Conservation (phyloP, 2,888 invertebrate species). For the Gisinianus flammeolus region DNA sequence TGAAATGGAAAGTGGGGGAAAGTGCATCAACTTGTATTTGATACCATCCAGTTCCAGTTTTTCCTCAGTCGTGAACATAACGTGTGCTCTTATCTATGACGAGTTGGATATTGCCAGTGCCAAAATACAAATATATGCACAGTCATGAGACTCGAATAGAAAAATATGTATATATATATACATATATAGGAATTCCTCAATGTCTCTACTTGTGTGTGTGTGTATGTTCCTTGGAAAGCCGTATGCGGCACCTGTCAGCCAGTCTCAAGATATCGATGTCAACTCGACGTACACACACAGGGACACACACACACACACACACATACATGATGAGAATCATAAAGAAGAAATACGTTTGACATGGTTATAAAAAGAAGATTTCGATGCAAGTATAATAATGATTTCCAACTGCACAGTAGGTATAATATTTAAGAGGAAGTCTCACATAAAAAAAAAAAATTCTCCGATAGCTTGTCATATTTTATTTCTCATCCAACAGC, state of each 20-base stretch:
- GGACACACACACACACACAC: background rate
- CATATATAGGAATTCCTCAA: too few relatives aligned
- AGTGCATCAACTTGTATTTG: too few relatives aligned
- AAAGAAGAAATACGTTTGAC: slow-evolving; percentile 46
- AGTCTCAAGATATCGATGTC: slow-evolving; percentile 49
- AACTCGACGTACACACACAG: slow-evolving; percentile 33
- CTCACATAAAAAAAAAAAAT: slow-evolving; percentile 40
- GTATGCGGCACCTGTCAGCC: slow-evolving; percentile 46
- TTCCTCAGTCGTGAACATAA: too few relatives aligned
- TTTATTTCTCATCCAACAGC: slow-evolving; percentile 37
- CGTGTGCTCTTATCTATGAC: too few relatives aligned
- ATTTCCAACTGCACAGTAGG: slow-evolving; percentile 42
- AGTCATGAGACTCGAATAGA: too few relatives aligned
- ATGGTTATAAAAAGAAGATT: slow-evolving; percentile 44
- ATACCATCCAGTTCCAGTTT: too few relatives aligned
- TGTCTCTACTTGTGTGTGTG: too few relatives aligned
- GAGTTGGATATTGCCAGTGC: too few relatives aligned
- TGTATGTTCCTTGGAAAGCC: too few relatives aligned
- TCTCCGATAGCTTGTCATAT: slow-evolving; percentile 41
- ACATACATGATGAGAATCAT: slow-evolving; percentile 41
- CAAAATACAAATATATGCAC: too few relatives aligned
- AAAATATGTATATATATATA: too few relatives aligned
- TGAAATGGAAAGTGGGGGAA: background rate
- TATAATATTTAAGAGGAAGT: slow-evolving; percentile 40
- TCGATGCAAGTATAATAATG: slow-evolving; percentile 45